Conservation (phyloP, 2,888 invertebrate species). For the Aleiodes alternator region DNA sequence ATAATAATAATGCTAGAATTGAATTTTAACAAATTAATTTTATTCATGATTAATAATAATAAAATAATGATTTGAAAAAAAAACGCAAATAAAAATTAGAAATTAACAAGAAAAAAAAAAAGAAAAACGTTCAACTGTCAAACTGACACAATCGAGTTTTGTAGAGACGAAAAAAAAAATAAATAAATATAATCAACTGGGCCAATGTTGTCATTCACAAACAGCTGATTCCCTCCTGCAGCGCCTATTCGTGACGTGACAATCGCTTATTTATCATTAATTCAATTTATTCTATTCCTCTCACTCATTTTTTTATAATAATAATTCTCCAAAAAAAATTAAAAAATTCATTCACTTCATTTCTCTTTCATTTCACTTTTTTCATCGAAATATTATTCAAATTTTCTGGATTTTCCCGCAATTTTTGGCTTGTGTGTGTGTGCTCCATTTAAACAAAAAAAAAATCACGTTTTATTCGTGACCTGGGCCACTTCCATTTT, state of each 20-base stretch:
- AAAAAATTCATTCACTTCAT: no score
- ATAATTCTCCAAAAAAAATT: not conserved
- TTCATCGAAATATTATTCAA: no score
- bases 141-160: not conserved
- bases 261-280: not conserved
- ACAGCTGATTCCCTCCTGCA: conserved; percentile 72
- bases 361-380: no score
- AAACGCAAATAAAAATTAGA: not conserved
- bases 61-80: no score
- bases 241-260: conserved; percentile 53
- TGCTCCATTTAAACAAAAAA: no score
- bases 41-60: no score
- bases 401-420: no score
- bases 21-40: conserved; percentile 34
- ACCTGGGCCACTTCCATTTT: conserved; percentile 58
- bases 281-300: conserved; percentile 7
- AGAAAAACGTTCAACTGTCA: not conserved
- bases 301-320: not conserved
- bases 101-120: not conserved
- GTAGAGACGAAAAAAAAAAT: not conserved
- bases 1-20: conserved; percentile 52
- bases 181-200: conserved; percentile 38
- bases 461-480: conserved; percentile 11
- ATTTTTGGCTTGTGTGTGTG: no score
- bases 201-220: conserved; percentile 73